Conservation (phyloP, 1,140 invertebrate genomes). For the Dolichoris vasculosae region DNA sequence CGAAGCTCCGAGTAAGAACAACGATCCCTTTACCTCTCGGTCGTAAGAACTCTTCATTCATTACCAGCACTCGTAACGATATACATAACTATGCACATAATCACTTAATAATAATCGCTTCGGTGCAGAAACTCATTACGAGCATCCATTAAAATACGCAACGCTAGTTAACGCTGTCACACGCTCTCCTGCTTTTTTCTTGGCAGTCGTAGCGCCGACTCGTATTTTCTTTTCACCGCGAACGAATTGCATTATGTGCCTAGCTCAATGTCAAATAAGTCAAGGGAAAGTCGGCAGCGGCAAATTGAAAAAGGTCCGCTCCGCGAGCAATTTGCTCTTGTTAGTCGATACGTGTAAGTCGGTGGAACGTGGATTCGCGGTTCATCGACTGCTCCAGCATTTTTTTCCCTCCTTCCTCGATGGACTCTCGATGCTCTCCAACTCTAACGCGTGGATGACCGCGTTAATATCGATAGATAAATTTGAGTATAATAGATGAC, state of each 20-base stretch:
- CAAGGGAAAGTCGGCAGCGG: constrained; percentile 23
- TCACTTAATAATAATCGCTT: not conserved
- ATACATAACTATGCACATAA: not conserved
- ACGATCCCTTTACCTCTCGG: not conserved
- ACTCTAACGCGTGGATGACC: constrained; percentile 9
- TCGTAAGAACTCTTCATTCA: not conserved
- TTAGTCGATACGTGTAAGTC: not conserved
- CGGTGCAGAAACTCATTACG: not conserved
- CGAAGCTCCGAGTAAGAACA: not conserved
- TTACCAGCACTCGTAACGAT: not conserved
- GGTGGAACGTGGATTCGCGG: not conserved
- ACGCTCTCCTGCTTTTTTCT: not conserved
- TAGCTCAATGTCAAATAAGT: constrained; percentile 32
- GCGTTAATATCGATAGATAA: constrained; percentile 11
- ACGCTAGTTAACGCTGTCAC: not conserved
- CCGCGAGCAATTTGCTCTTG: constrained; percentile 2
- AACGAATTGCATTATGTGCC: not conserved
- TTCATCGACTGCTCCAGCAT: not conserved
- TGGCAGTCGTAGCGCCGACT: not conserved
- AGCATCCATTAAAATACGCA: not conserved
- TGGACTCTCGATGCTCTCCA: too few species aligned
- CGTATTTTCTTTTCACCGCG: constrained; percentile 15
- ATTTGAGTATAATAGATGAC: constrained; percentile 24
- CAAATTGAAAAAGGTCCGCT: not conserved
- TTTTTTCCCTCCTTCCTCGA: not conserved